Evolutionary conservation across 2,797 vertebrate genomes (phyloP).

Genomic region (Heterohyrax brucei): DNA sequence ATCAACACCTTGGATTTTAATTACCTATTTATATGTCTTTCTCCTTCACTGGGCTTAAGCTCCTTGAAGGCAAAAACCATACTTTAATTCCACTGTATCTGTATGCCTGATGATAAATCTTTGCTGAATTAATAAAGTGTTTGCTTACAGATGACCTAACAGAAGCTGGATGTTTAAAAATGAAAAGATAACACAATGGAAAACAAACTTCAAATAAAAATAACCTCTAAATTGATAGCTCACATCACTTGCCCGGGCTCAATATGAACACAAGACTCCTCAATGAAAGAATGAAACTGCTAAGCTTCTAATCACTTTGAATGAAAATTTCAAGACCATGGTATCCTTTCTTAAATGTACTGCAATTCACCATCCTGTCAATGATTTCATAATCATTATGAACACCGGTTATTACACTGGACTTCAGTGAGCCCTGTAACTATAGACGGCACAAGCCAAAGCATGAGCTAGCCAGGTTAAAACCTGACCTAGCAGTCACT

Average conservation of each 20-base stretch:
- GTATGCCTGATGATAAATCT: neutral
- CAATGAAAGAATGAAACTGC: constrained; percentile 14
- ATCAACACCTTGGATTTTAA: neutral
- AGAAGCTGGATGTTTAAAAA: neutral
- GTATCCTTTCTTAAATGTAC: neutral
- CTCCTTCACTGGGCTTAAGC: neutral
- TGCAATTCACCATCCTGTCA: constrained; percentile 19
- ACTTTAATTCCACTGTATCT: neutral
- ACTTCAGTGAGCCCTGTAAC: neutral
- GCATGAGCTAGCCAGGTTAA: neutral
- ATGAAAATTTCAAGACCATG: neutral
- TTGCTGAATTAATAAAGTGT: neutral
- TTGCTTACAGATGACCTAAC: neutral
- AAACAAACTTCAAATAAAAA: constrained; percentile 49
- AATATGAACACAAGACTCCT: neutral
- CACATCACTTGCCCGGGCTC: neutral
- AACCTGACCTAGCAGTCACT: neutral
- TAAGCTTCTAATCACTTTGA: constrained; percentile 24
- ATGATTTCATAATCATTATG: neutral
- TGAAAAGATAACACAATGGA: neutral
- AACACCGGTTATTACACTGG: neutral
- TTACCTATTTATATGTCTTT: neutral
- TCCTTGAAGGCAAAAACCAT: neutral
- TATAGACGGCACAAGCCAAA: neutral
- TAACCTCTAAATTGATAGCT: neutral